These are phyloP conservation scores for Spodoptera littoralis DNA, from an alignment of 2,888 invertebrate species.

Conservation along the genomic window DNA sequence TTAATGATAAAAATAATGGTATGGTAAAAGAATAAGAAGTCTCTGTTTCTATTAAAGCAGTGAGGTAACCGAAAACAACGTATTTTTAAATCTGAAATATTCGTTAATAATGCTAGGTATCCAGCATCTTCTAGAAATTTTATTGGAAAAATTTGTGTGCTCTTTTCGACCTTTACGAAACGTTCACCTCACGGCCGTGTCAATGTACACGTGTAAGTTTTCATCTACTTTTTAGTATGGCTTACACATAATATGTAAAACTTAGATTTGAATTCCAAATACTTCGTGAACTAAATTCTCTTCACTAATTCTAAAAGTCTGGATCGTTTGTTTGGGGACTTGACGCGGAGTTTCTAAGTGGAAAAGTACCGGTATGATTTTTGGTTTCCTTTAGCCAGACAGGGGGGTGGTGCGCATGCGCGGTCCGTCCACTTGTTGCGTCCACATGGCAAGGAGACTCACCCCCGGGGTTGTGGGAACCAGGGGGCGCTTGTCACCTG, in stretches of 20 bases:
- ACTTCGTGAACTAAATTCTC: conserved; percentile 4
- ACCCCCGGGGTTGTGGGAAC: conserved; percentile 63
- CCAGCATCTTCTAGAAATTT: conserved; percentile 16
- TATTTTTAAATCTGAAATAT: background rate
- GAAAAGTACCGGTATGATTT: conserved; percentile 76
- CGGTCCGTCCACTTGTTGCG: conserved; percentile 79
- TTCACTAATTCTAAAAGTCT: conserved; percentile 7
- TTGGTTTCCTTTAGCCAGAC: conserved; percentile 60
- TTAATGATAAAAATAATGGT: background rate
- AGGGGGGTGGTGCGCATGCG: conserved; percentile 72
- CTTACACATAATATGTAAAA: background rate
- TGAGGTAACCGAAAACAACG: background rate
- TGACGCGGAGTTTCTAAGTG: conserved; percentile 61
- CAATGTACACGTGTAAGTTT: conserved; percentile 38
- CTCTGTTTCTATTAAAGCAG: no score
- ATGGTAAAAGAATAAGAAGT: no score
- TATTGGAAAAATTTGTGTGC: conserved; percentile 23
- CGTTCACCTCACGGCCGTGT: conserved; percentile 33
- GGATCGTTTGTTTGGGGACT: conserved; percentile 8
- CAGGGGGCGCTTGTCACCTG: conserved; percentile 66
- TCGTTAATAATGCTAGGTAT: background rate
- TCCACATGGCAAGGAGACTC: conserved; percentile 71
- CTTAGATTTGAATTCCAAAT: conserved; percentile 10
- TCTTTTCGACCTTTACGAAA: conserved; percentile 25
- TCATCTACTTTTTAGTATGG: conserved; percentile 23